Evolutionary conservation across 2,888 invertebrate species (phyloP).

Genomic region (Eudemis profundana): DNA sequence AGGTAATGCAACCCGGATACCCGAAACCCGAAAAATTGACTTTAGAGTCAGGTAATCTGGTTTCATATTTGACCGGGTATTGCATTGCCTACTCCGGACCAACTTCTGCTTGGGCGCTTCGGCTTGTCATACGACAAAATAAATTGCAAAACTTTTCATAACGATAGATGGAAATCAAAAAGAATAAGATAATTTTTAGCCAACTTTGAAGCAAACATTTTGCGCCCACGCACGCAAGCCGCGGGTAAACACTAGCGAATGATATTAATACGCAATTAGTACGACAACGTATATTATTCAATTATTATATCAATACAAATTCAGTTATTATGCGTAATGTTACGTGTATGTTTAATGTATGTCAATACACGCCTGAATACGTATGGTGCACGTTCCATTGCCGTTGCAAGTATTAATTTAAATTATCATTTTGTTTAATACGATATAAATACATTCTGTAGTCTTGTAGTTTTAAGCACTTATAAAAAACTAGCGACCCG

Average conservation of each 20-base stretch:
- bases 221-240: not conserved
- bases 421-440: constrained; percentile 42
- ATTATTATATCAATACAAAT: constrained; percentile 23
- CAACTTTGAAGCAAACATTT: too few species aligned
- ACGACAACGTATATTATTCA: not conserved
- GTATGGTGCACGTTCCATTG: constrained; percentile 33
- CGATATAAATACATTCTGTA: constrained; percentile 32
- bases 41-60: too few species aligned
- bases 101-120: too few species aligned
- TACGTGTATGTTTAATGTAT: constrained; percentile 29
- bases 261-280: not conserved
- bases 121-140: too few species aligned
- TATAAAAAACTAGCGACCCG: too few species aligned
- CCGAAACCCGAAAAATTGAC: too few species aligned
- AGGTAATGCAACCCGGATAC: too few species aligned
- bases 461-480: not conserved
- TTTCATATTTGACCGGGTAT: too few species aligned
- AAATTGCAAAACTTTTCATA: too few species aligned
- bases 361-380: constrained; percentile 36
- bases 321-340: constrained; percentile 15
- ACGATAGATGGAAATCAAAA: too few species aligned
- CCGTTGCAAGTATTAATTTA: constrained; percentile 36
- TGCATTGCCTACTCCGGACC: too few species aligned
- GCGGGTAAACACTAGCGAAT: not conserved
- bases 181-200: too few species aligned